These are phyloP conservation scores for Anas platyrhynchos DNA, from an alignment of 2,113 vertebrate genomes.

Conservation along the genomic window DNA sequence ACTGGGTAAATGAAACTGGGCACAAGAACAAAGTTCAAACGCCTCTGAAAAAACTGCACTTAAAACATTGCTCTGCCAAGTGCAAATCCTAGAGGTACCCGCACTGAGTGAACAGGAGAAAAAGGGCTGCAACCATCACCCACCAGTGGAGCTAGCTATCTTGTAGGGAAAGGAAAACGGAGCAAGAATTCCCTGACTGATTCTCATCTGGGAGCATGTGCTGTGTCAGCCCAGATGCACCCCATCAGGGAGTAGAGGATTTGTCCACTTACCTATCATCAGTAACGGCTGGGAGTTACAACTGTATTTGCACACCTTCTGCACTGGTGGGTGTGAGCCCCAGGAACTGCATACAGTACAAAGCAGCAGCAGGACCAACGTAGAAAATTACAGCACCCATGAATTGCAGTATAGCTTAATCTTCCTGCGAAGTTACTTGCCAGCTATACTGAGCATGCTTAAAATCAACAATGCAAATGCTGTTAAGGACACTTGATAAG, in stretches of 20 bases:
- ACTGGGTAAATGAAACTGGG: not conserved
- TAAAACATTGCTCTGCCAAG: not conserved
- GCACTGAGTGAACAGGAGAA: not conserved
- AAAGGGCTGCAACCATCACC: not conserved
- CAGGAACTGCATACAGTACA: not conserved
- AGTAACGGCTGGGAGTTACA: accelerated
- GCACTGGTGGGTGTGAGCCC: not conserved
- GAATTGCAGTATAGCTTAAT: not conserved
- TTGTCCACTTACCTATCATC: accelerated
- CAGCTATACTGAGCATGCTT: constrained; percentile 16
- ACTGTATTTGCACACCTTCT: not conserved
- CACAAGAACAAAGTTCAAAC: not conserved
- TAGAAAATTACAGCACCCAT: constrained; percentile 34
- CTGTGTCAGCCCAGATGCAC: not conserved
- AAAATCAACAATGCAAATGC: constrained; percentile 56
- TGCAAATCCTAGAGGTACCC: not conserved
- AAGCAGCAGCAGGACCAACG: not conserved
- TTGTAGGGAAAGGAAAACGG: not conserved
- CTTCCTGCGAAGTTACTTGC: not conserved
- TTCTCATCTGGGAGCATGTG: not conserved
- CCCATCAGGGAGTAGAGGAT: not conserved
- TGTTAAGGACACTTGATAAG: constrained; percentile 74
- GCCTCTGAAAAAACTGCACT: constrained; percentile 16
- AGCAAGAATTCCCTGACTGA: not conserved
- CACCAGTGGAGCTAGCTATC: not conserved